A percentile compares a stretch with the other conserved stretches of the same genome.
These are phyloP conservation scores for Hymenochirus boettgeri DNA, from an alignment of 2,113 vertebrate genomes.

Conservation along the genomic window DNA sequence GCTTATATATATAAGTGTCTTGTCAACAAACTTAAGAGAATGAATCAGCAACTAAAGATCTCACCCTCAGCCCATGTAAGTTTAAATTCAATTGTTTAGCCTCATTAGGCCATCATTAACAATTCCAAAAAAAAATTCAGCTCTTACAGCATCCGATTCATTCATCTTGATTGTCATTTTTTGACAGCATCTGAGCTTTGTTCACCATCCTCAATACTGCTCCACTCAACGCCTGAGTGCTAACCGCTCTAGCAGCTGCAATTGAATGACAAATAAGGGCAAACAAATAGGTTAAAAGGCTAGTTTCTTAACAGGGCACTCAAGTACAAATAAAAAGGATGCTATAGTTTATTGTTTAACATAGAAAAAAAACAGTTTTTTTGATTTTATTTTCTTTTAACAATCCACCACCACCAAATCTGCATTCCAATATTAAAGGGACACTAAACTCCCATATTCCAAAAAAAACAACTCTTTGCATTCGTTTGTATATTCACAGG, in stretches of 20 bases:
- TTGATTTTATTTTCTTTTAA: slow-evolving; percentile 66
- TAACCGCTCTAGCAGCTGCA: slow-evolving; percentile 96
- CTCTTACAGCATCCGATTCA: slow-evolving; percentile 97
- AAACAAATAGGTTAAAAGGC: slow-evolving; percentile 84
- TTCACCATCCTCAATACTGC: slow-evolving; percentile 98
- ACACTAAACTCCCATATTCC: too few relatives aligned
- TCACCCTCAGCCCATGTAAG: slow-evolving; percentile 63
- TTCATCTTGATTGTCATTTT: slow-evolving; percentile 99
- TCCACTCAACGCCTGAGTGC: slow-evolving; percentile 96
- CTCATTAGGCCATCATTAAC: slow-evolving; percentile 89
- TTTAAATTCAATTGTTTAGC: slow-evolving; percentile 72
- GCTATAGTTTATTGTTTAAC: slow-evolving; percentile 72
- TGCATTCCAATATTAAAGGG: too few relatives aligned
- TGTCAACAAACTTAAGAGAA: slow-evolving; percentile 61
- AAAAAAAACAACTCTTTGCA: too few relatives aligned
- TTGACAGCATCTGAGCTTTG: slow-evolving; percentile 98
- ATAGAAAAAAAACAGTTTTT: slow-evolving; percentile 78
- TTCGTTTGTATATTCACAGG: too few relatives aligned
- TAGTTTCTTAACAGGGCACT: slow-evolving; percentile 71
- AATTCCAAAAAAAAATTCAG: slow-evolving; percentile 82
- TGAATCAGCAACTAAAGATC: slow-evolving; percentile 71
- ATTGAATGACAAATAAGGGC: slow-evolving; percentile 95
- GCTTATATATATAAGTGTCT: slow-evolving; percentile 50
- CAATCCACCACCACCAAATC: too few relatives aligned
- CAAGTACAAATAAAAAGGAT: slow-evolving; percentile 56